Evolutionary conservation across 1,140 invertebrate species (phyloP).

Genomic region (Onthophagus taurus): DNA sequence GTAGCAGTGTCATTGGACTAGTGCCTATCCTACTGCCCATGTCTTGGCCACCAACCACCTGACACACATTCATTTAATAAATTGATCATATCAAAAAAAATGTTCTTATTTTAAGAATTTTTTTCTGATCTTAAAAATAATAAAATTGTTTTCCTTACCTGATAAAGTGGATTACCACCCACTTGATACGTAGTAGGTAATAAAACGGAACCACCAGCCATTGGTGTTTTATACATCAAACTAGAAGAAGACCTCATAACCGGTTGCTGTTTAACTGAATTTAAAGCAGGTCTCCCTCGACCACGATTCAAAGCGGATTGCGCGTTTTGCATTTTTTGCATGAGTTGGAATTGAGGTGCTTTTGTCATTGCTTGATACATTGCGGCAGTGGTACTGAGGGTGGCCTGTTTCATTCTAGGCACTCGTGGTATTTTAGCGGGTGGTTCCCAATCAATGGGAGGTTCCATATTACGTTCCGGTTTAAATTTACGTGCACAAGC

Average conservation of each 20-base stretch:
- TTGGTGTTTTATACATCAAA: conserved; percentile 48
- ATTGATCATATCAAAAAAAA: not conserved
- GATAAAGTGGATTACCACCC: conserved; percentile 51
- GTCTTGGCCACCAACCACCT: conserved; percentile 36
- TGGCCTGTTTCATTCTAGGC: conserved; percentile 43
- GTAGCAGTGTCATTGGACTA: conserved; percentile 44
- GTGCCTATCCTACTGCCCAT: conserved; percentile 38
- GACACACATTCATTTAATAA: conserved; percentile 26
- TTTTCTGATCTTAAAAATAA: conserved; percentile 3
- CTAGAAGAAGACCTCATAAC: conserved; percentile 19
- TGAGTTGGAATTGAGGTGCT: conserved; percentile 41
- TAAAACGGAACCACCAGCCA: conserved; percentile 40
- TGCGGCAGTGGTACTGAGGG: conserved; percentile 32
- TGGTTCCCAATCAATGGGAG: conserved; percentile 80
- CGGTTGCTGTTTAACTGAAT: conserved; percentile 16
- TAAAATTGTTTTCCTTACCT: conserved; percentile 42
- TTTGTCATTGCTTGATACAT: conserved; percentile 39
- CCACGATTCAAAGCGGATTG: conserved; percentile 24
- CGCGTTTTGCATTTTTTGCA: conserved; percentile 42
- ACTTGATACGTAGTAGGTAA: conserved; percentile 50
- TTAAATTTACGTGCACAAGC: conserved; percentile 87
- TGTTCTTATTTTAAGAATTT: not conserved
- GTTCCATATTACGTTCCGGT: conserved; percentile 69
- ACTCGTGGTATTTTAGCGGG: conserved; percentile 83
- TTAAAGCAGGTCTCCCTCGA: conserved; percentile 36